phyloP scores from a whole-genome alignment of 2,888 invertebrate genomes.

The Nephrocerus scutellatus region DNA sequence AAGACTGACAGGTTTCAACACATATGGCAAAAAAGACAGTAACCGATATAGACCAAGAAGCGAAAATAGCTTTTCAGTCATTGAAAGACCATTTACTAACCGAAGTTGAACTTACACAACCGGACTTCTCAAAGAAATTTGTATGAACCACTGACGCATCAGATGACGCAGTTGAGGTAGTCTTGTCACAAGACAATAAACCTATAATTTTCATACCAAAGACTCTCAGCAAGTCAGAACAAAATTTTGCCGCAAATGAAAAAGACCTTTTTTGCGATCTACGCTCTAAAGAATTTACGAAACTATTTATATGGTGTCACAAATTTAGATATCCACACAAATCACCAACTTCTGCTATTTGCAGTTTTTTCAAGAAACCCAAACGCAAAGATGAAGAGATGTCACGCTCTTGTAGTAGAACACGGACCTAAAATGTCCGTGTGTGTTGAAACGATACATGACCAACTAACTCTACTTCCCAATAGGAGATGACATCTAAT shows the following conservation, averaged over 20 bases:
- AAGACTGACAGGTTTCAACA: constrained; percentile 20
- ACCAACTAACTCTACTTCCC: too few species aligned
- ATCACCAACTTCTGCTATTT: constrained; percentile 20
- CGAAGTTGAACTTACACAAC: constrained; percentile 8
- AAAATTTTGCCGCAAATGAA: constrained; percentile 33
- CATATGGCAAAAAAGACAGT: constrained; percentile 18
- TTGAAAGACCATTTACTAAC: constrained; percentile 11
- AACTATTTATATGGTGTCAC: constrained; percentile 37
- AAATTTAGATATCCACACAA: constrained; percentile 21
- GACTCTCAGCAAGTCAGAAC: constrained; percentile 27
- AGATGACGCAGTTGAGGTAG: constrained; percentile 29
- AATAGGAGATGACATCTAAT: constrained; percentile 11
- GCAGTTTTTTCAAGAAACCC: constrained; percentile 24
- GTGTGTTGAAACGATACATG: too few species aligned
- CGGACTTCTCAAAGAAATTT: constrained; percentile 25
- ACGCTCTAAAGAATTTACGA: constrained; percentile 36
- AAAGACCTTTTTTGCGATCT: constrained; percentile 39
- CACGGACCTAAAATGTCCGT: constrained; percentile 26
- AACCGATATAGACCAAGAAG: constrained; percentile 18
- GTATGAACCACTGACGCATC: constrained; percentile 33
- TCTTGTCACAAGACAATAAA: constrained; percentile 30
- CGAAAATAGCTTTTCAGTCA: constrained; percentile 7
- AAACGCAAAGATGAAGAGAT: constrained; percentile 38
- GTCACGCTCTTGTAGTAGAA: constrained; percentile 34
- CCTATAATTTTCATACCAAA: constrained; percentile 34